Evolutionary conservation across 2,888 invertebrate species (phyloP).

Genomic region (Euplexia lucipara): DNA sequence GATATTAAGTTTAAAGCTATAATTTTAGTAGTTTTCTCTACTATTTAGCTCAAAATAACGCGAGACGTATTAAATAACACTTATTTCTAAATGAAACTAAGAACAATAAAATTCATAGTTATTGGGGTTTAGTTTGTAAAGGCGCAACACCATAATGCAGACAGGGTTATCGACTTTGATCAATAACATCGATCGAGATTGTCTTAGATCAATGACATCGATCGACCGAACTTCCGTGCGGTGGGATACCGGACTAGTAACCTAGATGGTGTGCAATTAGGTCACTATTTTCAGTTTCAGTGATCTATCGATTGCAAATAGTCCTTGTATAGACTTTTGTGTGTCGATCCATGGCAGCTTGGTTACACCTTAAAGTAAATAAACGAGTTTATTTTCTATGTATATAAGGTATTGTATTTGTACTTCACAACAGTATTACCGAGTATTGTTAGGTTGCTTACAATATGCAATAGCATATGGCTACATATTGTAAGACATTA

Average conservation of each 20-base stretch:
- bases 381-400: conserved; percentile 39
- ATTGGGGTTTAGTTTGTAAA: conserved; percentile 41
- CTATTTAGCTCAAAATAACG: conserved; percentile 60
- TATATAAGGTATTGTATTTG: conserved; percentile 66
- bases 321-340: neutral
- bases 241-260: conserved; percentile 8
- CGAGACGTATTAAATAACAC: conserved; percentile 62
- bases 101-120: conserved; percentile 48
- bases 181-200: neutral
- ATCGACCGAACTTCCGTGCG: neutral
- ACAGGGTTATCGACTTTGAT: neutral
- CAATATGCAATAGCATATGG: conserved; percentile 30
- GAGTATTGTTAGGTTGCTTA: conserved; percentile 73
- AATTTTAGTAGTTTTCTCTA: conserved; percentile 61
- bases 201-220: neutral
- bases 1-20: conserved; percentile 66
- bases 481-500: conserved; percentile 23
- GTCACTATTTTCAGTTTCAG: neutral
- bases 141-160: conserved; percentile 26
- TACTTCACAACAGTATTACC: conserved; percentile 77
- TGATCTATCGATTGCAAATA: neutral
- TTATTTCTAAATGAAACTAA: conserved; percentile 60
- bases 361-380: conserved; percentile 32
- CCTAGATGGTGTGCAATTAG: neutral
- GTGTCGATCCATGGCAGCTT: neutral